Evolutionary conservation across 2,113 vertebrate species (phyloP).

Genomic region (Oxyruncus cristatus): DNA sequence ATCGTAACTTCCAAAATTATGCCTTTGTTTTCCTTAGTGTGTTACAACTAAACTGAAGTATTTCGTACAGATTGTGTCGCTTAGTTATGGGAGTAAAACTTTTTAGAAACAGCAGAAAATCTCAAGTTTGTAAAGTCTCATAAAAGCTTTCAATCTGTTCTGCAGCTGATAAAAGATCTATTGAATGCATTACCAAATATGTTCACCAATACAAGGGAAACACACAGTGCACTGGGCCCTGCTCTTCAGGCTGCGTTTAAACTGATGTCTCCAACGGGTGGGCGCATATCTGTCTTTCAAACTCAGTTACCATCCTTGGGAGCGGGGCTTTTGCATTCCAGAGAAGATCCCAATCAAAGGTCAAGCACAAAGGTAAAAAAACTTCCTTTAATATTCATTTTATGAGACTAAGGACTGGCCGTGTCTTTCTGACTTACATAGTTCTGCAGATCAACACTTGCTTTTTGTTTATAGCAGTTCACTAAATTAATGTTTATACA

Average conservation of each 20-base stretch:
- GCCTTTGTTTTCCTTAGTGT: neutral
- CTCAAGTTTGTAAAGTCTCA: neutral
- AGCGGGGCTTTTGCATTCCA: slow-evolving; percentile 86
- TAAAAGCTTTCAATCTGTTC: slow-evolving; percentile 45
- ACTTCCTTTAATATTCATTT: neutral
- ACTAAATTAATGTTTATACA: neutral
- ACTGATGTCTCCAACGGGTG: slow-evolving; percentile 94
- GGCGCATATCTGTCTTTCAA: slow-evolving; percentile 93
- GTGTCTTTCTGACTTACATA: neutral
- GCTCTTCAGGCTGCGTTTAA: slow-evolving; percentile 94
- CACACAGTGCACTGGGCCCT: slow-evolving; percentile 91
- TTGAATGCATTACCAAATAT: slow-evolving; percentile 86
- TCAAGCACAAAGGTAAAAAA: slow-evolving; percentile 88
- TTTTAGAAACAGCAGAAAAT: neutral
- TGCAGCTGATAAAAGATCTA: slow-evolving; percentile 91
- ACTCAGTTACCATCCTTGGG: slow-evolving; percentile 93
- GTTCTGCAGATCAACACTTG: neutral
- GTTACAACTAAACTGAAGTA: neutral
- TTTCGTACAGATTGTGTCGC: neutral
- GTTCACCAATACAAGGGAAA: slow-evolving; percentile 91
- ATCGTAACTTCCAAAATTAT: neutral
- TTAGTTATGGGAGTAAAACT: neutral
- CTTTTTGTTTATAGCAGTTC: neutral
- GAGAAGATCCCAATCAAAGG: slow-evolving; percentile 96
- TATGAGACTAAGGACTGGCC: neutral